phyloP scores from a whole-genome alignment of 1,140 invertebrate species.

The Musca domestica region DNA sequence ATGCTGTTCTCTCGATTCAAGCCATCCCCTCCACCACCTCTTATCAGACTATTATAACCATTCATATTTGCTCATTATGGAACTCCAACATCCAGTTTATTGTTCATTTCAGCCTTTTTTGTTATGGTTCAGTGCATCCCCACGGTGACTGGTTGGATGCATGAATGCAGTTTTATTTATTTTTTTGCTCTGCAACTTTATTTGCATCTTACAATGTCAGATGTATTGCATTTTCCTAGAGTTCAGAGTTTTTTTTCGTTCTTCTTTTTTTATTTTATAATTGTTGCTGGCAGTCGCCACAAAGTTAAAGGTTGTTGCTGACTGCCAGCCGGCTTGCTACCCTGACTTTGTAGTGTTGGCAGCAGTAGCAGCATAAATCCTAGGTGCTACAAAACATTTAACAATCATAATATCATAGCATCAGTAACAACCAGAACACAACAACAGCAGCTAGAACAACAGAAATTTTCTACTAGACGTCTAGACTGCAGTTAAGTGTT shows the following conservation, averaged over 20 bases:
- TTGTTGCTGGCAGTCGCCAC: too few species aligned
- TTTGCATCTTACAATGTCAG: too few species aligned
- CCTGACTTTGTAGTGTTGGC: too few species aligned
- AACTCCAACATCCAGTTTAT: not conserved
- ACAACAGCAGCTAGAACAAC: not conserved
- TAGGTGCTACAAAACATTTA: constrained; percentile 17
- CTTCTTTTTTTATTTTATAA: too few species aligned
- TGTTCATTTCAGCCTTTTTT: constrained; percentile 4
- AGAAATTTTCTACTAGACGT: constrained; percentile 15
- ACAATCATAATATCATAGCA: constrained; percentile 7
- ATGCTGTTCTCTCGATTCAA: not conserved
- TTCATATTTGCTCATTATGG: constrained; percentile 4
- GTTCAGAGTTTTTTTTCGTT: too few species aligned
- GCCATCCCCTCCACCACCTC: not conserved
- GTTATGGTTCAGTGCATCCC: not conserved
- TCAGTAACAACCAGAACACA: not conserved
- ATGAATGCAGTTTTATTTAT: constrained; percentile 7
- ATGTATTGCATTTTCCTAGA: too few species aligned
- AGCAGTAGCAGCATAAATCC: too few species aligned
- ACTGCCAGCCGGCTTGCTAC: too few species aligned
- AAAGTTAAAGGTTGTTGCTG: too few species aligned
- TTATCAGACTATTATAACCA: not conserved
- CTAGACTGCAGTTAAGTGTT: constrained; percentile 17
- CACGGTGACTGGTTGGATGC: not conserved
- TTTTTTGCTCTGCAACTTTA: not conserved